Evolutionary conservation across 1,140 invertebrate species (phyloP).

Genomic region (Proctacanthus coquilletti): DNA sequence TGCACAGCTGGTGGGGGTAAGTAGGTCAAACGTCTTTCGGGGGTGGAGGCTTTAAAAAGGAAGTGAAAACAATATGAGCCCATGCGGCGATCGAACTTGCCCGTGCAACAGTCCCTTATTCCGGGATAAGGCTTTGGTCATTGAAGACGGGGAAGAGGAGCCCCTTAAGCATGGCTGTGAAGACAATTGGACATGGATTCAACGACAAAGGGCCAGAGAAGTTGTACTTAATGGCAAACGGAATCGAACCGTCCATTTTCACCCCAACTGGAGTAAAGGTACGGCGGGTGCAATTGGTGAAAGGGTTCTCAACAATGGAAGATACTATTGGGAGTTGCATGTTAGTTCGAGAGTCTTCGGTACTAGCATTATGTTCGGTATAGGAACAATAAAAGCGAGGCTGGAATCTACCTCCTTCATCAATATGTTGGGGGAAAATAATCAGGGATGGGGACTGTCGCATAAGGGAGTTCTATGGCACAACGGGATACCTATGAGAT

Average conservation of each 20-base stretch:
- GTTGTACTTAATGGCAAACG: slow-evolving; percentile 39
- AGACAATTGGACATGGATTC: slow-evolving; percentile 52
- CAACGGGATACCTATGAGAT: slow-evolving; percentile 39
- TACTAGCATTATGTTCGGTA: slow-evolving; percentile 64
- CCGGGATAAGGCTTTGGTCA: too few relatives aligned
- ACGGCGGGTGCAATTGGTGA: slow-evolving; percentile 53
- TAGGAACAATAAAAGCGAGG: slow-evolving; percentile 44
- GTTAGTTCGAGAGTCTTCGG: slow-evolving; percentile 52
- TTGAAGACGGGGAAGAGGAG: background rate
- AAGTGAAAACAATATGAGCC: too few relatives aligned
- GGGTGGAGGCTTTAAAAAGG: too few relatives aligned
- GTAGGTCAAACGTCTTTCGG: too few relatives aligned
- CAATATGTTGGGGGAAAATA: slow-evolving; percentile 54
- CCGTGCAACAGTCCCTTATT: too few relatives aligned
- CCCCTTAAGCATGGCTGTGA: slow-evolving; percentile 30
- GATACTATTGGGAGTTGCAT: slow-evolving; percentile 53
- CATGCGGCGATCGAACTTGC: too few relatives aligned
- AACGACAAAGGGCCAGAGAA: slow-evolving; percentile 43
- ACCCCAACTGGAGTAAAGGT: slow-evolving; percentile 61
- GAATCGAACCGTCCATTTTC: slow-evolving; percentile 42
- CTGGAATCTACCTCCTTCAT: slow-evolving; percentile 50
- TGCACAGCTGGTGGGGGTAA: too few relatives aligned
- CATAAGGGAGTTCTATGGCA: slow-evolving; percentile 62
- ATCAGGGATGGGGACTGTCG: slow-evolving; percentile 53
- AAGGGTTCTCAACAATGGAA: slow-evolving; percentile 42